Evolutionary conservation across 2,113 vertebrate genomes (phyloP).

Genomic region (Cacatua alba): DNA sequence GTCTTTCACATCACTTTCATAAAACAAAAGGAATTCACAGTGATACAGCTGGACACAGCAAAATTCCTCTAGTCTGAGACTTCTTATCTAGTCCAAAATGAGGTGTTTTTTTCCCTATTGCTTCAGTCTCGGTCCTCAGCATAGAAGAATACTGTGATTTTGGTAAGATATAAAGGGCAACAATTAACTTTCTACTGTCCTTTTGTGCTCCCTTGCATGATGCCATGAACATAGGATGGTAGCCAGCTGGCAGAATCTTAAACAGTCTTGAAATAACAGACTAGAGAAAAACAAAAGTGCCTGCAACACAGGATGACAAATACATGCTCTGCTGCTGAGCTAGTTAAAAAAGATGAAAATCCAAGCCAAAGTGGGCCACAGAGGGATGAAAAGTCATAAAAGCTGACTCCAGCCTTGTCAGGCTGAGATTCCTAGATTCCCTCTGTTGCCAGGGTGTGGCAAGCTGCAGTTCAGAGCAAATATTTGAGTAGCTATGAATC

Average conservation of each 20-base stretch:
- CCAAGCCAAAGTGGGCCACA: neutral
- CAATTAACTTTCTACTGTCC: neutral
- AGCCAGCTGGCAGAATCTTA: neutral
- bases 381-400: neutral
- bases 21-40: neutral
- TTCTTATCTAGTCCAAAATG: neutral
- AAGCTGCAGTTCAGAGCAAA: neutral
- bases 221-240: neutral
- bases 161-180: neutral
- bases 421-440: neutral
- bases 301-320: neutral
- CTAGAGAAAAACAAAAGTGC: neutral
- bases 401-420: neutral
- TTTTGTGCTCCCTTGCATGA: neutral
- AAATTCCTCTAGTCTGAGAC: neutral
- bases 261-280: slow-evolving; percentile 11
- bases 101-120: neutral
- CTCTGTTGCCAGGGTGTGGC: neutral
- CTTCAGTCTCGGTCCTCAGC: neutral
- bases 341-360: neutral
- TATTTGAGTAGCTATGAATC: neutral
- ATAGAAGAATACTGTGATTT: neutral
- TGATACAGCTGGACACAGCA: neutral
- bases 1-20: neutral
- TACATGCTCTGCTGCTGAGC: neutral